Conservation (phyloP, 1,140 invertebrate genomes). For the Ectropis grisescens region DNA sequence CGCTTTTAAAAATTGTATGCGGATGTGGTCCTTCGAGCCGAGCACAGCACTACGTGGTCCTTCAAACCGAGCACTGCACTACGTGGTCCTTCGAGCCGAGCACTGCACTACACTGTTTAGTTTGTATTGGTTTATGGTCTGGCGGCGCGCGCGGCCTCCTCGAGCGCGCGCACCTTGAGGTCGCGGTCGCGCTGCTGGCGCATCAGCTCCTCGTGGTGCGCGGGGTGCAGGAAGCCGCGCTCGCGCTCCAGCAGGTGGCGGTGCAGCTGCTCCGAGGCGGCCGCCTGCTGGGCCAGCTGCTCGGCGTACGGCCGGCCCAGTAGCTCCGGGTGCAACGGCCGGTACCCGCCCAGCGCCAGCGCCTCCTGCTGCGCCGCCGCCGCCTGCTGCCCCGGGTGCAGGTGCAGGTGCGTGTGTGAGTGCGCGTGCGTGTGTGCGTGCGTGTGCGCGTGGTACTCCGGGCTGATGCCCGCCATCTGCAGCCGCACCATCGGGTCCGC, state of each 20-base stretch:
- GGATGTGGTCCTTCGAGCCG: too few relatives aligned
- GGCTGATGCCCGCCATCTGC: conserved; percentile 88
- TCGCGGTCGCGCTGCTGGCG: conserved; percentile 86
- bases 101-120: too few relatives aligned
- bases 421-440: conserved; percentile 87
- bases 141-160: conserved; percentile 86
- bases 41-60: too few relatives aligned
- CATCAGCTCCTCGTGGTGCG: conserved; percentile 87
- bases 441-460: conserved; percentile 85
- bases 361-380: conserved; percentile 78
- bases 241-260: conserved; percentile 88
- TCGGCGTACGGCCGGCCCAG: conserved; percentile 86
- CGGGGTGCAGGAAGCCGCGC: conserved; percentile 71
- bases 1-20: too few relatives aligned
- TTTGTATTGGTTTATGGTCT: too few relatives aligned
- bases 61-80: too few relatives aligned
- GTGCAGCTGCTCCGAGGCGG: conserved; percentile 88
- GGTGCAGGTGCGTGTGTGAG: conserved; percentile 91
- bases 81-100: too few relatives aligned
- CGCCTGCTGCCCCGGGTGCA: conserved; percentile 87
- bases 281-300: conserved; percentile 84
- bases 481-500: conserved; percentile 76
- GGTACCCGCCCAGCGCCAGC: conserved; percentile 53
- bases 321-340: conserved; percentile 79
- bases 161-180: conserved; percentile 86